phyloP scores from a whole-genome alignment of 2,113 vertebrate genomes.

The Chelonoidis abingdonii region DNA sequence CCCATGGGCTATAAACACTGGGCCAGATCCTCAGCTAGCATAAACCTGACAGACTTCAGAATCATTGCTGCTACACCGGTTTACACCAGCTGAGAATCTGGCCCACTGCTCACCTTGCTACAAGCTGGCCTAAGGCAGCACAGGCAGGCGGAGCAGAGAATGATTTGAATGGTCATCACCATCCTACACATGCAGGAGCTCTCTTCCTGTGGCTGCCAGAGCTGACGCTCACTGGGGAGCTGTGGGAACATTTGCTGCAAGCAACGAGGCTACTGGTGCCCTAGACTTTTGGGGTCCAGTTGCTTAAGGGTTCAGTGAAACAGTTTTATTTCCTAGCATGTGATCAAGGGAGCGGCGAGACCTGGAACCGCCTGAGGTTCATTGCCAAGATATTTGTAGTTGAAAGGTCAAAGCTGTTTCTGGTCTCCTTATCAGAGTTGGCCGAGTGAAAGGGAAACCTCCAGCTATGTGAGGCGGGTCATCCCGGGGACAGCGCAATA shows the following conservation, averaged over 20 bases:
- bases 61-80: neutral
- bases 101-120: neutral
- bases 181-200: too few species aligned
- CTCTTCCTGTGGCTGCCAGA: neutral
- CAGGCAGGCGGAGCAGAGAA: neutral
- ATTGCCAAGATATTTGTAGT: conserved; percentile 59
- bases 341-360: conserved; percentile 65
- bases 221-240: neutral
- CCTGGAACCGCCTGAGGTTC: neutral
- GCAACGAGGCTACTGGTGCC: neutral
- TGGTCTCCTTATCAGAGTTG: conserved; percentile 82
- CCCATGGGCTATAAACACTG: accelerated
- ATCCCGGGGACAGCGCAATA: conserved; percentile 18
- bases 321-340: conserved; percentile 12
- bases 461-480: conserved; percentile 54
- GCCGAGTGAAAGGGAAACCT: conserved; percentile 67
- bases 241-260: neutral
- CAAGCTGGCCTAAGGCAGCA: neutral
- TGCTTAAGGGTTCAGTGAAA: neutral
- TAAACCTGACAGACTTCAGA: accelerated
- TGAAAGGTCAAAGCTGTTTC: conserved; percentile 89
- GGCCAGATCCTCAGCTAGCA: accelerated
- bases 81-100: neutral
- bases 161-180: neutral
- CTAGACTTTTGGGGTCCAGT: neutral